Evolutionary conservation across 2,888 invertebrate species (phyloP), one percentile per base, ranked within the genome.

Genomic region (Cheilosia variabilis): DNA sequence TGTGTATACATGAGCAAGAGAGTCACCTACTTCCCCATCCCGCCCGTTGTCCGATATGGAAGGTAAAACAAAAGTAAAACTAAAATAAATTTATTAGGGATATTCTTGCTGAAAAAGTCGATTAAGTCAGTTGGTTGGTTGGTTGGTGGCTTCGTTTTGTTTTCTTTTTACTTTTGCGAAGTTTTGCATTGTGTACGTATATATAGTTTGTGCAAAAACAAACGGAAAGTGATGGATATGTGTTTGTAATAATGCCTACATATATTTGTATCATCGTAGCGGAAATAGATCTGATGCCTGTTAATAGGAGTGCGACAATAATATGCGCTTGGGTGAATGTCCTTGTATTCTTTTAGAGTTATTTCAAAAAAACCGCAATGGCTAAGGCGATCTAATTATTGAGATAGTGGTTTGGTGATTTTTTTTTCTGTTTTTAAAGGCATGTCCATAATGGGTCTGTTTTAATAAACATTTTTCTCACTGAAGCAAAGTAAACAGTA

Each of bases 221-320:
- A 57, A 50, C 19, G 31, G 37, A 60, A 37, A 43, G 24, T 52
- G 41, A 37, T n/a, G 55, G 55, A 63, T 9, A 31, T 73, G 47
- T 43, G 52, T 58, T 69, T 7, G 17, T 34, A 71, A 63, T 69
- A 57, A 43, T 57, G 7, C 45, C 45, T 22, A 52, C 52, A 77
- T 68, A 77, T 68, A 75, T 47, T 80, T 68, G 73, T 79, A 68
- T 79, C 83, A 83, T 72, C 50, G 37, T 7, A 57, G 55, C 63
- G 31, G 71, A 84, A 84, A 84, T 80, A 84, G 69, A 84, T 53
- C 52, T 43, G 53, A 71, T 75, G 50, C n/a, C 69, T 68, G 45
- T 68, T 72, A 75, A 79, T 63, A 27, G 73, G 15, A 43, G 66
- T 57, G 73, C 60, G 52, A 68, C 57, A 79, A 73, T 37, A 37